A percentile compares a stretch with the other conserved stretches of the same genome.
Evolutionary conservation across 2,888 invertebrate genomes (phyloP).

Genomic region (Drosophila emarginata): DNA sequence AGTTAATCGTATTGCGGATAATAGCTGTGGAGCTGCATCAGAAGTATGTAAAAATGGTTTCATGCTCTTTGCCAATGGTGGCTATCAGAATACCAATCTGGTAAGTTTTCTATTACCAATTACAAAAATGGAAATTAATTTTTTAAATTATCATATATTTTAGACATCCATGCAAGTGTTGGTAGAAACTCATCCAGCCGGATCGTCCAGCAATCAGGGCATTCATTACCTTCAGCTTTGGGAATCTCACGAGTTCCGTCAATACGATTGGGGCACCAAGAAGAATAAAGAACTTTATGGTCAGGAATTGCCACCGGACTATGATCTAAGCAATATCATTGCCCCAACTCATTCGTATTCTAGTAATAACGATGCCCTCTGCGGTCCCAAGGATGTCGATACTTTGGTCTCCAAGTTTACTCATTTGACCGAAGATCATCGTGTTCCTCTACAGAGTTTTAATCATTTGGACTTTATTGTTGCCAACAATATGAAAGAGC

Average conservation of each 20-base stretch:
- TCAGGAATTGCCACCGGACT: constrained; percentile 70
- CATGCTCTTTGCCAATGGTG: constrained; percentile 66
- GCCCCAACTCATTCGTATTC: constrained; percentile 75
- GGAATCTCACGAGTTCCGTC: constrained; percentile 68
- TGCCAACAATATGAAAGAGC: constrained; percentile 70
- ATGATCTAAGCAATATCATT: constrained; percentile 70
- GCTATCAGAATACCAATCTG: constrained; percentile 69
- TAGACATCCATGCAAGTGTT: constrained; percentile 66
- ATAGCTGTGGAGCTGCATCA: constrained; percentile 53
- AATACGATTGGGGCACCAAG: constrained; percentile 75
- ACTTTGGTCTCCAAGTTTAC: constrained; percentile 57
- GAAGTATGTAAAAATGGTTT: constrained; percentile 65
- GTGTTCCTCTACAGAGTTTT: constrained; percentile 69
- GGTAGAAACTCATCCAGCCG: constrained; percentile 78
- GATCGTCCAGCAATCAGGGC: constrained; percentile 76
- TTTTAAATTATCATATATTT: too few species aligned
- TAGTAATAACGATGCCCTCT: constrained; percentile 72
- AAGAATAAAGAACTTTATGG: constrained; percentile 65
- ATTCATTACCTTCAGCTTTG: constrained; percentile 75
- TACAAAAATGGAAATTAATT: background rate
- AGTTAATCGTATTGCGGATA: constrained; percentile 68
- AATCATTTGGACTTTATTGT: constrained; percentile 79
- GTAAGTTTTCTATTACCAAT: constrained; percentile 34
- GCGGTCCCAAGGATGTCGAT: constrained; percentile 72
- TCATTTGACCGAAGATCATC: constrained; percentile 69